Conservation (phyloP, 2,797 vertebrate genomes). For the Parambassis ranga region DNA sequence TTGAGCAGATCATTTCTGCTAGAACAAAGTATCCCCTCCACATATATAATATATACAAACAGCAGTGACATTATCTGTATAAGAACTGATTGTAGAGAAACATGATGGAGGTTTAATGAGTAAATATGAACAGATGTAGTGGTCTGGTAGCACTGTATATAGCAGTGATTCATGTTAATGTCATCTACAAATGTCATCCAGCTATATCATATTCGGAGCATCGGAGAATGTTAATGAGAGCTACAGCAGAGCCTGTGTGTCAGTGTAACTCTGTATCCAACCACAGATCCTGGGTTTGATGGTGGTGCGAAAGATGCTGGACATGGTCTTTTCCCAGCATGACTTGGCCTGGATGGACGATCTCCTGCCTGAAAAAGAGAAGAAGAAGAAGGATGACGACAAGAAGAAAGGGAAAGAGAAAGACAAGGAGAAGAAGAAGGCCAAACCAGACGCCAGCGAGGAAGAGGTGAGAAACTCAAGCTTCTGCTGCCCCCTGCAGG, state of each 20-base stretch:
- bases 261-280: neutral
- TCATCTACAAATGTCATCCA: slow-evolving; percentile 9
- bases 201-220: neutral
- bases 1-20: too few relatives aligned
- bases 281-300: slow-evolving; percentile 91
- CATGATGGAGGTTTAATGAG: neutral
- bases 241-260: neutral
- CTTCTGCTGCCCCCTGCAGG: slow-evolving; percentile 67
- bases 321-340: slow-evolving; percentile 93
- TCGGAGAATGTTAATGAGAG: neutral
- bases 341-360: slow-evolving; percentile 96
- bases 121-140: neutral
- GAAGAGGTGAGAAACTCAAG: slow-evolving; percentile 76
- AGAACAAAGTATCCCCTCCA: neutral
- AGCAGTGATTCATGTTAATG: neutral
- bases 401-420: slow-evolving; percentile 84
- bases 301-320: slow-evolving; percentile 89
- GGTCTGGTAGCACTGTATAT: neutral
- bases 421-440: slow-evolving; percentile 75
- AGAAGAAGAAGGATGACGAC: slow-evolving; percentile 88
- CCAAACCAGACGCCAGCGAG: slow-evolving; percentile 77
- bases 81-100: neutral
- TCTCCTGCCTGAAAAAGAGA: slow-evolving; percentile 92
- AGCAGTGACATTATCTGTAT: neutral
- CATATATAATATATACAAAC: too few relatives aligned